Evolutionary conservation across 1,140 invertebrate genomes (phyloP), one percentile per base, ranked within the genome.

Genomic region (Anoplophora glabripennis): DNA sequence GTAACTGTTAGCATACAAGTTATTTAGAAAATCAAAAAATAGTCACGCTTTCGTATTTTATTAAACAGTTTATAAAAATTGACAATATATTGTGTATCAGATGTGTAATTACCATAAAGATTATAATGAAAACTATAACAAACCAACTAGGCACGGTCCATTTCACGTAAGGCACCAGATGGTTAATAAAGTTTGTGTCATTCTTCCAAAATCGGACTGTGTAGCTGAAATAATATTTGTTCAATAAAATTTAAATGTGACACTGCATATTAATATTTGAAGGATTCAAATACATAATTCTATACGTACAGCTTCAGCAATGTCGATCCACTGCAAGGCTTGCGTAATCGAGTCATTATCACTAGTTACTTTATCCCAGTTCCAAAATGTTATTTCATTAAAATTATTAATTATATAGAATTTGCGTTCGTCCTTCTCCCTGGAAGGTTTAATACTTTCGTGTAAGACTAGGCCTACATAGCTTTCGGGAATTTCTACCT

Each of bases 251-350:
- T 40, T 15, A 7, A 40, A 7, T 40, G 14, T 15, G 8, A 37
- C 36, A 8, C 36, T n/a, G 7, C 7, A 37, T 8, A 37, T n/a
- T 28, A 28, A 28, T 28, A 28, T 28, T 28, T 28, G 3, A 28
- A 28, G n/a, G n/a, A n/a, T n/a, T n/a, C n/a, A n/a, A n/a, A n/a
- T 40, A 2, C 11, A 2, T 12, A 41, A 5, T 12, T 5, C 4
- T 41, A 10, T 12, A 80, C 83, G 84, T 77, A 91, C 88, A 36
- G 80, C 84, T 78, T 88, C 82, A 44, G 89, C 83, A 36, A 92
- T 82, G 59, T 88, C 82, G n/a, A 90, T 81, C 89, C 89, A 92
- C 61, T 89, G 83, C 44, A 91, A 63, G 9, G 86, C 84, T 71
- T 84, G 80, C 1, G 77, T 61, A 46, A 90, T 72, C 12, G 80